A percentile compares a stretch with the other conserved stretches of the same genome.
These are phyloP conservation scores for Anastrepha ludens DNA, from an alignment of 1,140 invertebrate species.

Conservation along the genomic window DNA sequence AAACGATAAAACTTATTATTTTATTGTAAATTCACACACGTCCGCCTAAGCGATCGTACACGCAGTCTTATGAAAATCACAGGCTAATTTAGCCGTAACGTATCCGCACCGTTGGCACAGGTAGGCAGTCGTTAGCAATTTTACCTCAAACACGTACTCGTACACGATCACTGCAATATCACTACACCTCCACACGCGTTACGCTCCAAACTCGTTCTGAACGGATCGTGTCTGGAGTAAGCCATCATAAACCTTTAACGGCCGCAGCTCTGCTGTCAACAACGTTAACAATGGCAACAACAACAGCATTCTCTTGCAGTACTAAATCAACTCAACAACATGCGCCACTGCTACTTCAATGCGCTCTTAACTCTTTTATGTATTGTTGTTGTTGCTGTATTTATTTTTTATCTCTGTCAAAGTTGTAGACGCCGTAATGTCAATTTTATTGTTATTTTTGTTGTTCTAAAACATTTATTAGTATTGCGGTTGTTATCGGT, in stretches of 20 bases:
- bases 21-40: background rate
- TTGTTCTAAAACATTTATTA: background rate
- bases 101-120: background rate
- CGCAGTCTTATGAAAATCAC: too few relatives aligned
- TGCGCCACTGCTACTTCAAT: background rate
- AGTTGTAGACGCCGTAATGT: too few relatives aligned
- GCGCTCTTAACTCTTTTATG: too few relatives aligned
- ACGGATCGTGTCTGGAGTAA: conserved; percentile 62
- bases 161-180: background rate
- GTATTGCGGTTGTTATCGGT: background rate
- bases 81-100: background rate
- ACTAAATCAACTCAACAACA: background rate
- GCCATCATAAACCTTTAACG: conserved; percentile 66
- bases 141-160: background rate
- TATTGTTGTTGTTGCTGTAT: background rate
- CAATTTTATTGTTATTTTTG: too few relatives aligned
- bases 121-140: background rate
- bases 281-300: background rate
- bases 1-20: too few relatives aligned
- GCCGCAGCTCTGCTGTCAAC: background rate
- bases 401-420: background rate
- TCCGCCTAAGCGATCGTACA: background rate
- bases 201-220: conserved; percentile 72
- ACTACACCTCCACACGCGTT: conserved; percentile 64
- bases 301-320: too few relatives aligned